A percentile compares a stretch with the other conserved stretches of the same genome.
phyloP scores from a whole-genome alignment of 2,797 vertebrate genomes.

The Sebastes vulpes region DNA sequence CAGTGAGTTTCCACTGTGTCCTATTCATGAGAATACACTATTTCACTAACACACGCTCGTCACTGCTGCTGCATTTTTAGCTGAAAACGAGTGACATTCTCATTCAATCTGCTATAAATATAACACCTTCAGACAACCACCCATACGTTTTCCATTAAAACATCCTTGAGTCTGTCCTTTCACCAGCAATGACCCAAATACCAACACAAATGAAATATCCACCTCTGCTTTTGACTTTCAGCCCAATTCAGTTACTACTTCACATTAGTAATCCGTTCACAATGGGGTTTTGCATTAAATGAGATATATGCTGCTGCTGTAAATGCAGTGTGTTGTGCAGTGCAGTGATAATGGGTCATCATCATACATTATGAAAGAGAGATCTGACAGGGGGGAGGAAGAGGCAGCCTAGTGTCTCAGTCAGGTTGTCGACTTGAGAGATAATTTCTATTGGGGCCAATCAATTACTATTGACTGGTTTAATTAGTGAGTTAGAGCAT shows the following conservation, averaged over 20 bases:
- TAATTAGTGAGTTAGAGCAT: slow-evolving; percentile 70
- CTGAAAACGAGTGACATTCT: slow-evolving; percentile 17
- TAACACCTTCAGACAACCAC: slow-evolving; percentile 16
- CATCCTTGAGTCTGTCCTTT: slow-evolving; percentile 23
- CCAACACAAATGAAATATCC: slow-evolving; percentile 13
- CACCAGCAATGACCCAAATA: slow-evolving; percentile 37
- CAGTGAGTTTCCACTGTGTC: not conserved
- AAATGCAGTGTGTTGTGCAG: slow-evolving; percentile 18
- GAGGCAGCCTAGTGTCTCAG: slow-evolving; percentile 20
- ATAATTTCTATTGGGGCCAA: slow-evolving; percentile 56
- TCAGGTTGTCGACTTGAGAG: slow-evolving; percentile 48
- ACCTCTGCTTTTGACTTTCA: not conserved
- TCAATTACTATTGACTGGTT: slow-evolving; percentile 69
- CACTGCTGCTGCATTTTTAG: slow-evolving; percentile 11
- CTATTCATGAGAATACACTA: not conserved
- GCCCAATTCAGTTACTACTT: not conserved
- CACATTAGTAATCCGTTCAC: not conserved
- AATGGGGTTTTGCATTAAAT: slow-evolving; percentile 2
- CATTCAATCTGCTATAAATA: slow-evolving; percentile 37
- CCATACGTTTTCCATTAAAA: slow-evolving; percentile 14
- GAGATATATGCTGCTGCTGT: slow-evolving; percentile 17
- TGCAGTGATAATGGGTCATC: slow-evolving; percentile 49
- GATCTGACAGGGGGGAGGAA: slow-evolving; percentile 19
- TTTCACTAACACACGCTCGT: not conserved
- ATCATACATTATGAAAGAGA: slow-evolving; percentile 32